Evolutionary conservation across 2,113 vertebrate species (phyloP).

Genomic region (Plecotus auritus): DNA sequence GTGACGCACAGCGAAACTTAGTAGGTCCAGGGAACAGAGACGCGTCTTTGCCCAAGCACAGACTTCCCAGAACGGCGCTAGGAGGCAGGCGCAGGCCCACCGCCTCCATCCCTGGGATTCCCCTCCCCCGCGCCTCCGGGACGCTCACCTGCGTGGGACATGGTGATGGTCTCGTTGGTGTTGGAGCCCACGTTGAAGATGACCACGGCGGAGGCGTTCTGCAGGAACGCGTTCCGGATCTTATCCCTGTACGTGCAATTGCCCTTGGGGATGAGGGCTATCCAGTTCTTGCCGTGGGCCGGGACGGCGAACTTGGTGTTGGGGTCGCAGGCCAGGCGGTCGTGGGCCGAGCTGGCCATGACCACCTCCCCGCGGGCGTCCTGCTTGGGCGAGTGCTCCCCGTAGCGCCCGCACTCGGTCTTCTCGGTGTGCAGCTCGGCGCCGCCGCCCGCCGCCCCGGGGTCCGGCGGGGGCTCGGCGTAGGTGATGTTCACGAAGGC

Average conservation of each 20-base stretch:
- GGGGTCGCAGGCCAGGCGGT: conserved; percentile 91
- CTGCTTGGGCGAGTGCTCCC: conserved; percentile 95
- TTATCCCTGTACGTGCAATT: conserved; percentile 95
- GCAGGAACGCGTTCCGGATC: conserved; percentile 88
- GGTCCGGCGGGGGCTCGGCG: conserved; percentile 83
- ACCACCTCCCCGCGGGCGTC: conserved; percentile 91
- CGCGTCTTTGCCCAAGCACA: background rate
- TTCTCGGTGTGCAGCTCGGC: conserved; percentile 89
- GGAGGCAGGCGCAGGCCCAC: background rate
- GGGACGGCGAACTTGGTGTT: conserved; percentile 85
- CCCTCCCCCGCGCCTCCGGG: background rate
- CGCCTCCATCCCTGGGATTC: background rate
- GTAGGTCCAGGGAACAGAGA: background rate
- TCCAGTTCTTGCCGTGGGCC: conserved; percentile 84
- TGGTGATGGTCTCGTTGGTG: conserved; percentile 95
- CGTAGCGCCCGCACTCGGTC: conserved; percentile 96
- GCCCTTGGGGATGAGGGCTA: conserved; percentile 92
- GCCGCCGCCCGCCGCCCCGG: conserved; percentile 61
- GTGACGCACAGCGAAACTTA: conserved; percentile 34
- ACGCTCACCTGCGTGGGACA: conserved; percentile 92
- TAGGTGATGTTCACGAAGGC: conserved; percentile 98
- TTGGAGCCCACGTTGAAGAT: conserved; percentile 93
- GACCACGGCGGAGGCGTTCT: conserved; percentile 95
- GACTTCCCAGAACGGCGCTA: background rate
- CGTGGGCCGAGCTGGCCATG: conserved; percentile 82